These are phyloP conservation scores for Catharus ustulatus DNA, from an alignment of 2,797 vertebrate species.

Conservation along the genomic window DNA sequence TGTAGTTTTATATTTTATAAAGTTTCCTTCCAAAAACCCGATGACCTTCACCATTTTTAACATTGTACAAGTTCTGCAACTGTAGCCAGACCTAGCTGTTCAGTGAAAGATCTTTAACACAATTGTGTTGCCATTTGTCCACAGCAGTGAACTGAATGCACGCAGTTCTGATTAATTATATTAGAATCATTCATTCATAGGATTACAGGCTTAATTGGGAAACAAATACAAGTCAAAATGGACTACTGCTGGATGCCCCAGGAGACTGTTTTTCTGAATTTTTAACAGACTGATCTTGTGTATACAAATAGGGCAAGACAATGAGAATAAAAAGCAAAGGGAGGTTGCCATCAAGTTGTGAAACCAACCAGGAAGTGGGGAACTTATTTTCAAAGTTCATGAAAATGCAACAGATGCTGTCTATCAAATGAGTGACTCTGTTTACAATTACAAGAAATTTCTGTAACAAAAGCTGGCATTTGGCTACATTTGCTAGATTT, in stretches of 20 bases:
- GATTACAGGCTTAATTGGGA: constrained; percentile 28
- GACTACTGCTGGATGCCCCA: constrained; percentile 26
- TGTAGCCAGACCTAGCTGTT: not conserved
- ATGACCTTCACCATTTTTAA: not conserved
- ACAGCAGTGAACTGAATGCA: not conserved
- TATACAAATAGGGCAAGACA: constrained; percentile 11
- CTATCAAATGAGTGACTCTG: constrained; percentile 35
- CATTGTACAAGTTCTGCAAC: not conserved
- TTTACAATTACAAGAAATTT: constrained; percentile 37
- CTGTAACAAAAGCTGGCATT: constrained; percentile 53
- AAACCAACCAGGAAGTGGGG: constrained; percentile 31
- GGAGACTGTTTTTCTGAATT: constrained; percentile 23
- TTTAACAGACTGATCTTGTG: not conserved
- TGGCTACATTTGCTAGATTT: constrained; percentile 23
- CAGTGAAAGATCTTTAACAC: not conserved
- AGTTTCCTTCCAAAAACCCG: not conserved
- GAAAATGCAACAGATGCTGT: constrained; percentile 48
- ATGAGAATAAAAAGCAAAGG: constrained; percentile 27
- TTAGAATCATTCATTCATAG: constrained; percentile 22
- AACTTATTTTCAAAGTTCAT: constrained; percentile 12
- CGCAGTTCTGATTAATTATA: constrained; percentile 26
- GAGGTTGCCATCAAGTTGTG: constrained; percentile 17
- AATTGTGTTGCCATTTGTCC: not conserved
- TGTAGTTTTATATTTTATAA: not conserved
- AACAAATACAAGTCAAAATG: constrained; percentile 48